Evolutionary conservation across 1,140 invertebrate species (phyloP).

Genomic region (Venturia canescens): DNA sequence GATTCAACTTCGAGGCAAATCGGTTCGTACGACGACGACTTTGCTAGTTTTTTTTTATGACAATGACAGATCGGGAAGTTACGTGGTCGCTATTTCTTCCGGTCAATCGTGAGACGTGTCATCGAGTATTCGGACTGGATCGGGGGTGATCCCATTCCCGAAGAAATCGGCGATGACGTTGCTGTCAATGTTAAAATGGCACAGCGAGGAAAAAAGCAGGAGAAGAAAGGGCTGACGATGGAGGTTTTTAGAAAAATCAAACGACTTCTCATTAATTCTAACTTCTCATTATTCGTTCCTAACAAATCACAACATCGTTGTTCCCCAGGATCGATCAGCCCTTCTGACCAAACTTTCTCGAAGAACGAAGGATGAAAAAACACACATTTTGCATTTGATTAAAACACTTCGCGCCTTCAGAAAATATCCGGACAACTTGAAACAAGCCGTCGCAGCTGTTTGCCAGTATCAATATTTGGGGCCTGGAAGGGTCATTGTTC

Average conservation of each 20-base stretch:
- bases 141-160: slow-evolving; percentile 69
- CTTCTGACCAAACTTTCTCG: slow-evolving; percentile 54
- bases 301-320: slow-evolving; percentile 63
- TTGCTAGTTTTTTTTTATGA: neutral
- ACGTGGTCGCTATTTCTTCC: slow-evolving; percentile 77
- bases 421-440: slow-evolving; percentile 74
- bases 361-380: slow-evolving; percentile 54
- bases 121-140: slow-evolving; percentile 79
- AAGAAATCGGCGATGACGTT: slow-evolving; percentile 77
- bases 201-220: slow-evolving; percentile 64
- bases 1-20: too few relatives aligned
- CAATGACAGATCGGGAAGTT: slow-evolving; percentile 44
- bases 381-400: slow-evolving; percentile 58
- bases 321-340: slow-evolving; percentile 64
- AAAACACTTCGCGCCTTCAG: slow-evolving; percentile 58
- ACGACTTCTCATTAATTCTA: slow-evolving; percentile 1
- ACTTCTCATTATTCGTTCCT: too few relatives aligned
- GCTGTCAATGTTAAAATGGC: slow-evolving; percentile 76
- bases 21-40: too few relatives aligned
- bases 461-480: slow-evolving; percentile 79
- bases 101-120: slow-evolving; percentile 77
- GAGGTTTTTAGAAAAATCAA: slow-evolving; percentile 63
- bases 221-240: slow-evolving; percentile 76
- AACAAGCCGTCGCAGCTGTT: slow-evolving; percentile 76
- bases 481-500: slow-evolving; percentile 77